Base-by-base conservation (phyloP, 2,888 invertebrate genomes). In the Tupiocoris notatus region DNA sequence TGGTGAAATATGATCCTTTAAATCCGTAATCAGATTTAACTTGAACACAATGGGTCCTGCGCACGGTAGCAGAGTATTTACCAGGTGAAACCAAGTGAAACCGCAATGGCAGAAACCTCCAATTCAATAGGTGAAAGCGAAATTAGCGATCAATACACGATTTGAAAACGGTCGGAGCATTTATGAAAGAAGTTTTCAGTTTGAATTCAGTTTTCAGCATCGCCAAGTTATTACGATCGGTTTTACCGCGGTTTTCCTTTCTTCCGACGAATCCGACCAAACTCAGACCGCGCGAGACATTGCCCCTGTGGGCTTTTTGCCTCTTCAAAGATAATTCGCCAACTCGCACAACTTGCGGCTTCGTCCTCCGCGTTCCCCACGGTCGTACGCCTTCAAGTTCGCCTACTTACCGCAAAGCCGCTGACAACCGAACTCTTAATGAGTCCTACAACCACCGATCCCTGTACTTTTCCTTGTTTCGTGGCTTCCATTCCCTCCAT, bases 401-500 rank as follows among this genome's bases (percentile, higher is more conserved):
- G 39, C 39, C 39, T 12, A 12, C 6, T 7, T 39, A 12, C 39
- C 39, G 39, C 39, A 7, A 65, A 65, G 65, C 65, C 65, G 65
- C 65, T 65, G 65, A 65, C 65, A 65, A 65, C 65, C 65, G 39
- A 65, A 65, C 39, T 65, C 65, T 25, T 65, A 65, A 65, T 65
- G 65, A 65, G 65, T 65, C 39, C 17, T 1, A 24, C 65, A 24
- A 17, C 2, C 7, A 24, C 18, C 17, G 25, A 63, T 23, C 62
- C 18, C 62, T 20, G 17, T 2, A 18, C 12, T 22, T 23, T 21
- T 23, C 63, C 63, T 2, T 7, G 17, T 17, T 6, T 39, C 63
- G 22, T 9, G n/a, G 62, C 17, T n/a, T n/a, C n/a, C n/a, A n/a
- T n/a, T n/a, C n/a, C n/a, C 39, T 39, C 39, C 39, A 12, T 39